Conservation (phyloP, 2,888 invertebrate species). For the Boloria selene region DNA sequence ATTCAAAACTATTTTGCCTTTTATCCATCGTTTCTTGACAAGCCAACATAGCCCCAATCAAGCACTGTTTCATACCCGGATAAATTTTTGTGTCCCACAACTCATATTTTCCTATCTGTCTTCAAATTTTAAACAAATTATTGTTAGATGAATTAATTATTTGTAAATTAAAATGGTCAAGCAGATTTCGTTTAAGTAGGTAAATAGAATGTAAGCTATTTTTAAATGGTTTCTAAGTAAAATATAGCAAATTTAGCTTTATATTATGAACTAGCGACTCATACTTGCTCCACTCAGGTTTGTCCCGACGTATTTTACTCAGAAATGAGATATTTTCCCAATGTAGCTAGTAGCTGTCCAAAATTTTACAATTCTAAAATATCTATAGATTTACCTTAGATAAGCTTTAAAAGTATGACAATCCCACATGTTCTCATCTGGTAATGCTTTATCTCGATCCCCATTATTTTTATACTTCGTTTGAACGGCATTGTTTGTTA, state of each 20-base stretch:
- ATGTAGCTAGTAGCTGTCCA: too few relatives aligned
- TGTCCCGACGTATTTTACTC: too few relatives aligned
- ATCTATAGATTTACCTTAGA: constrained; percentile 78
- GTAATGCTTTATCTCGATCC: constrained; percentile 88
- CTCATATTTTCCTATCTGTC: constrained; percentile 88
- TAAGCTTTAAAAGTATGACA: constrained; percentile 89
- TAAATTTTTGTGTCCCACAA: constrained; percentile 93
- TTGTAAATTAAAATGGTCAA: constrained; percentile 5
- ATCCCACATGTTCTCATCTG: constrained; percentile 98
- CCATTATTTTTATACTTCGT: constrained; percentile 89
- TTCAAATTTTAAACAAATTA: constrained; percentile 57
- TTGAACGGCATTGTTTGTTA: constrained; percentile 97
- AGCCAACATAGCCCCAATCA: constrained; percentile 90
- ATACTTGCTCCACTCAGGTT: too few relatives aligned
- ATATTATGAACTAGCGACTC: too few relatives aligned
- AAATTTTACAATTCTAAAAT: too few relatives aligned
- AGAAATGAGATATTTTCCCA: too few relatives aligned
- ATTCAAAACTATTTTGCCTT: constrained; percentile 91
- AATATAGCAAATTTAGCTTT: too few relatives aligned
- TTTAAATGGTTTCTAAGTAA: not conserved
- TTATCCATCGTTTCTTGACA: constrained; percentile 93
- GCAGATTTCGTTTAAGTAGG: not conserved
- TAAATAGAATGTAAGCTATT: not conserved
- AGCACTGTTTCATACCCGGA: constrained; percentile 92
- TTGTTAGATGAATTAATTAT: constrained; percentile 18